A percentile compares a stretch with the other conserved stretches of the same genome.
phyloP scores from a whole-genome alignment of 2,888 invertebrate genomes.

The Hofmannophila pseudospretella region DNA sequence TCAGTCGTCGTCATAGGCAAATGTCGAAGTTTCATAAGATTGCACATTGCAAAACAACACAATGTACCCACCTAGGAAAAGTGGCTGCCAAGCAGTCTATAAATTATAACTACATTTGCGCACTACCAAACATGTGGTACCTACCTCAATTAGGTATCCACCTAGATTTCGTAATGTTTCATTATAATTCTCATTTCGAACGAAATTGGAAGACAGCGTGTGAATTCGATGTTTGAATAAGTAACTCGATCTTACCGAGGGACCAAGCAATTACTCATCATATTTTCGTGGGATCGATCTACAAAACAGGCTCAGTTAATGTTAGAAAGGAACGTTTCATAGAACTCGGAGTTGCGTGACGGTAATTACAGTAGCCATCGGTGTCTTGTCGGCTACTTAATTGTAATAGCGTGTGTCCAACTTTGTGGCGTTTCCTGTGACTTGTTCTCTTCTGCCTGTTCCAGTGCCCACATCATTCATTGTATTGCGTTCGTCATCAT shows the following conservation, averaged over 20 bases:
- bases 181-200: neutral
- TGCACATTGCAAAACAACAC: too few relatives aligned
- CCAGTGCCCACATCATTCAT: conserved; percentile 23
- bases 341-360: conserved; percentile 48
- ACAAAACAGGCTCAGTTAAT: conserved; percentile 15
- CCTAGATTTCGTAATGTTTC: neutral
- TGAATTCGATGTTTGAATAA: neutral
- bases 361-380: conserved; percentile 54
- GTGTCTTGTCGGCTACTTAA: conserved; percentile 55
- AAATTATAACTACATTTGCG: too few relatives aligned
- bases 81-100: too few relatives aligned
- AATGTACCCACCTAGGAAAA: too few relatives aligned
- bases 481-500: conserved; percentile 10
- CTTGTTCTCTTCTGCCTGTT: too few relatives aligned
- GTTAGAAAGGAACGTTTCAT: conserved; percentile 30
- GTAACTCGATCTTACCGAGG: neutral
- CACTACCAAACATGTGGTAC: too few relatives aligned
- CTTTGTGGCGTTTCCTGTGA: conserved; percentile 50
- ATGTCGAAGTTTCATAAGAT: too few relatives aligned
- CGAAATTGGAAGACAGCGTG: neutral
- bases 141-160: too few relatives aligned
- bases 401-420: conserved; percentile 27
- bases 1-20: too few relatives aligned
- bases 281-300: conserved; percentile 22
- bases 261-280: conserved; percentile 7